phyloP scores from a whole-genome alignment of 2,888 invertebrate species.

The Oxytorus armatus region DNA sequence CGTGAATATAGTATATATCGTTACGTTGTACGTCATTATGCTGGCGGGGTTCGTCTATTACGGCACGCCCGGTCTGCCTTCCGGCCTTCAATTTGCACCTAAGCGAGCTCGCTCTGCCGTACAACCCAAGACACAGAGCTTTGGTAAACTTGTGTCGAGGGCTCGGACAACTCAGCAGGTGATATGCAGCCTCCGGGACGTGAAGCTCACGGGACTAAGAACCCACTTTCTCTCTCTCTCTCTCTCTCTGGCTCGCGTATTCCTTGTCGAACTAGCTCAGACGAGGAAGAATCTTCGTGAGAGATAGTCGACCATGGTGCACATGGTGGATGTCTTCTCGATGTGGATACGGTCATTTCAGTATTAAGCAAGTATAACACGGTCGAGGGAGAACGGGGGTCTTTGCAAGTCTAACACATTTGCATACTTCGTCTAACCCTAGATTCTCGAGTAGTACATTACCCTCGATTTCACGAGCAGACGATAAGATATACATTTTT shows the following conservation, averaged over 20 bases:
- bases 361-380: slow-evolving; percentile 10
- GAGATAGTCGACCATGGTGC: slow-evolving; percentile 20
- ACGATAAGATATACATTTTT: no score
- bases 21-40: slow-evolving; percentile 62
- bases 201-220: slow-evolving; percentile 63
- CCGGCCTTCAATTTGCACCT: slow-evolving; percentile 74
- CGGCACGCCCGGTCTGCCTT: slow-evolving; percentile 62
- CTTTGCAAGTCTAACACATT: slow-evolving; percentile 1
- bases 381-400: neutral
- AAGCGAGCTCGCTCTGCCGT: slow-evolving; percentile 68
- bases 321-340: slow-evolving; percentile 17
- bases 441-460: neutral
- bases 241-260: slow-evolving; percentile 22
- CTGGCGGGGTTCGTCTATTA: slow-evolving; percentile 59
- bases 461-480: neutral
- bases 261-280: slow-evolving; percentile 31
- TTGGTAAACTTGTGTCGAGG: slow-evolving; percentile 59
- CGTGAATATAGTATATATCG: slow-evolving; percentile 67
- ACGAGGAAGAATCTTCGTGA: slow-evolving; percentile 48
- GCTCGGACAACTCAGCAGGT: slow-evolving; percentile 54
- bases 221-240: slow-evolving; percentile 58
- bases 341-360: slow-evolving; percentile 17
- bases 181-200: slow-evolving; percentile 55
- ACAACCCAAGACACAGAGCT: slow-evolving; percentile 44
- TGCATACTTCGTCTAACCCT: neutral